These are phyloP conservation scores for Anas platyrhynchos DNA, from an alignment of 2,113 vertebrate genomes.

Conservation along the genomic window DNA sequence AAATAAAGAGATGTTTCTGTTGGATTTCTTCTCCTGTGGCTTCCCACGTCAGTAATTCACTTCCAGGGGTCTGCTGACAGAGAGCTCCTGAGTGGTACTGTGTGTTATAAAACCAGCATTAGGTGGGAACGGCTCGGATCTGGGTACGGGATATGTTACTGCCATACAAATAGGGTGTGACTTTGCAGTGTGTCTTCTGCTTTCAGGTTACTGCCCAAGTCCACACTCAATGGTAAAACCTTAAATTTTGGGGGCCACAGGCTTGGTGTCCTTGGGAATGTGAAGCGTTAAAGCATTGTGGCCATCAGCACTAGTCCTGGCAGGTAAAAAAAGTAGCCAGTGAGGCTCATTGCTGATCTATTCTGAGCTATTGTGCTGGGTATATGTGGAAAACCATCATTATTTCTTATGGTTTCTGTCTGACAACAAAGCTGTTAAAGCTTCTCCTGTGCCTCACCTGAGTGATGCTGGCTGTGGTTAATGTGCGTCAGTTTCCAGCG, in stretches of 20 bases:
- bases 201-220: not conserved
- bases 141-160: not conserved
- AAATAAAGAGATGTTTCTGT: not conserved
- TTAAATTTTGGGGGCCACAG: not conserved
- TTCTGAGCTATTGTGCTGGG: not conserved
- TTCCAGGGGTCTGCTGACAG: not conserved
- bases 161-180: not conserved
- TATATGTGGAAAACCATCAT: not conserved
- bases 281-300: not conserved
- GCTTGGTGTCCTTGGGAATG: not conserved
- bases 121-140: not conserved
- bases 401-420: not conserved
- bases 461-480: not conserved
- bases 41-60: not conserved
- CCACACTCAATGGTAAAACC: not conserved
- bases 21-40: not conserved
- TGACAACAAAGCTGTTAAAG: not conserved
- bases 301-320: not conserved
- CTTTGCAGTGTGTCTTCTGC: not conserved
- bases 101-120: not conserved
- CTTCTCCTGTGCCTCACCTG: not conserved
- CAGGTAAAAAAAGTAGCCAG: not conserved
- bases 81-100: not conserved
- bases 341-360: not conserved
- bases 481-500: not conserved